phyloP scores from a whole-genome alignment of 2,797 vertebrate genomes.

The Aeoliscus strigatus region DNA sequence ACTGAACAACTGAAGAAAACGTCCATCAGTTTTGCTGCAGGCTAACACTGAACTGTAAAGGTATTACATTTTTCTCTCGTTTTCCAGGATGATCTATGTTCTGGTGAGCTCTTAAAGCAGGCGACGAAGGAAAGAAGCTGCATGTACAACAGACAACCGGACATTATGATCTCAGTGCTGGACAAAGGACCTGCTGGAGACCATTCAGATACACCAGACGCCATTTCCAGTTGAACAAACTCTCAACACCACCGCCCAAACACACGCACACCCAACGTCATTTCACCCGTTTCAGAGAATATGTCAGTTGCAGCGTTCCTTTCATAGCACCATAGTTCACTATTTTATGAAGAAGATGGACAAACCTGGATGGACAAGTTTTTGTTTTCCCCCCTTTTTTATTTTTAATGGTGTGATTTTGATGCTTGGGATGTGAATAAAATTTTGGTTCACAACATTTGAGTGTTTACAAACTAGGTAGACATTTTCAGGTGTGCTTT shows the following conservation, averaged over 20 bases:
- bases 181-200: slow-evolving; percentile 65
- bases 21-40: no score
- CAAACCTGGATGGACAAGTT: slow-evolving; percentile 31
- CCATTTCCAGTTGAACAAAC: slow-evolving; percentile 61
- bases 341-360: slow-evolving; percentile 40
- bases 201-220: slow-evolving; percentile 47
- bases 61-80: no score
- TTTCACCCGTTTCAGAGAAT: slow-evolving; percentile 43
- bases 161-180: slow-evolving; percentile 48
- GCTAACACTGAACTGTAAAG: no score
- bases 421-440: slow-evolving; percentile 50
- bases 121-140: slow-evolving; percentile 30
- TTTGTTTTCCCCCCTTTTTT: slow-evolving; percentile 10
- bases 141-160: slow-evolving; percentile 53
- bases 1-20: no score
- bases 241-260: slow-evolving; percentile 30
- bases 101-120: slow-evolving; percentile 93
- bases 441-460: slow-evolving; percentile 25
- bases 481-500: slow-evolving; percentile 33
- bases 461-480: slow-evolving; percentile 54
- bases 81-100: slow-evolving; percentile 95
- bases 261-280: slow-evolving; percentile 24
- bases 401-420: slow-evolving; percentile 38
- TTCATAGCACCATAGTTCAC: slow-evolving; percentile 35
- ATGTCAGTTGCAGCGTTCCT: slow-evolving; percentile 39